Evolutionary conservation across 2,888 invertebrate genomes (phyloP).

Genomic region (Himalopsyche anomala): DNA sequence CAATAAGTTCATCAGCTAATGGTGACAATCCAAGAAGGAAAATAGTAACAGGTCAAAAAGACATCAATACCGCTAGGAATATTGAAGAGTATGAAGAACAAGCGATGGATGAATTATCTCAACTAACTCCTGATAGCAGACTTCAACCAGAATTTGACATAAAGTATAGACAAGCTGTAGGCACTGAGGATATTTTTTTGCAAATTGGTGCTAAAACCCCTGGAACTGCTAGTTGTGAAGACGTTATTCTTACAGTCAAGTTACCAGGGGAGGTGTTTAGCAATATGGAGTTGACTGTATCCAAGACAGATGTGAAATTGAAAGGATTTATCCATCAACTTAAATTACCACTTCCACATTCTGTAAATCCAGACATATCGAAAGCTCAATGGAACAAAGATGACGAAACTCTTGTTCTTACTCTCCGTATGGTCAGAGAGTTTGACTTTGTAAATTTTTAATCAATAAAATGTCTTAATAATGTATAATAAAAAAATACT

Average conservation of each 20-base stretch:
- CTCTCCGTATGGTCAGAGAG: constrained; percentile 86
- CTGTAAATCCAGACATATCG: constrained; percentile 87
- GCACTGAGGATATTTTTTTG: constrained; percentile 90
- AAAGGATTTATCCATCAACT: constrained; percentile 82
- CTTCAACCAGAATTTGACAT: constrained; percentile 86
- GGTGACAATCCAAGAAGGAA: neutral
- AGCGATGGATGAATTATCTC: constrained; percentile 77
- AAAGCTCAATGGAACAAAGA: constrained; percentile 87
- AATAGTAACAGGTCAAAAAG: constrained; percentile 20
- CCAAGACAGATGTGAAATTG: constrained; percentile 79
- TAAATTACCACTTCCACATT: constrained; percentile 87
- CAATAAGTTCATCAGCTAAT: neutral
- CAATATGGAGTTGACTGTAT: constrained; percentile 85
- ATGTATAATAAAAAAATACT: constrained; percentile 35
- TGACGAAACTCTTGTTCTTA: constrained; percentile 81
- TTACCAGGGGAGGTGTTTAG: constrained; percentile 86
- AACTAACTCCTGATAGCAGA: constrained; percentile 78
- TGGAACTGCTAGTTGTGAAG: constrained; percentile 89
- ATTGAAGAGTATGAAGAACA: constrained; percentile 75
- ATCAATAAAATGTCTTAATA: constrained; percentile 64
- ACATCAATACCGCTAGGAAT: constrained; percentile 67
- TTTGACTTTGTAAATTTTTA: constrained; percentile 92
- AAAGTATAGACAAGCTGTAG: constrained; percentile 89
- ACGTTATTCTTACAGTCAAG: constrained; percentile 86
- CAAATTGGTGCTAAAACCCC: constrained; percentile 91